Base-by-base conservation (phyloP, 2,888 invertebrate genomes). In the Sinhomidia bicolor region DNA sequence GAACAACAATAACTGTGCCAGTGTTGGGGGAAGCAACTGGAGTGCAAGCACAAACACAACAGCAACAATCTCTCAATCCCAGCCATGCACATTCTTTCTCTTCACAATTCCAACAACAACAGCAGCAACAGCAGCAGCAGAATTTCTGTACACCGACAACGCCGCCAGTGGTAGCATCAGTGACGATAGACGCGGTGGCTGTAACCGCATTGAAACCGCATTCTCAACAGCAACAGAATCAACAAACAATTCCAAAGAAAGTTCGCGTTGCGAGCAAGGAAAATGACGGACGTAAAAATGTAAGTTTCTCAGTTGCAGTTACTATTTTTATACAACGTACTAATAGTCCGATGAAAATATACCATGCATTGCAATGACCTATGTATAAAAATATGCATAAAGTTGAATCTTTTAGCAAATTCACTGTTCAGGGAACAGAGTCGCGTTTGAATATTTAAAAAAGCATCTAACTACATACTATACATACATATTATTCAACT, bases 41-140 rank as follows among this genome's bases (percentile, higher is more conserved):
- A 80, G 71, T 88, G 32, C 29, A 57, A 29, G 29, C 65, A 47
- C 82, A 57, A 51, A 54, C 32, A 41, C 65, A 54, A 14, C 80
- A 80, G 6, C 85, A 82, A 41, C 82, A 80, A 20, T 23, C 83
- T 78, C 83, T 79, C 51, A 80, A 68, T 68, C 57, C 88, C 4
- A 65, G 71, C 29, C 83, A 85, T 76, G 60, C 89, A 85, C 89
- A 89, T 76, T 89, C 89, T 60, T 74, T 81, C 41, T 80, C 84
- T 0, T 62, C 68, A 7, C 79, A 76, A 29, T 81, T 57, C 20
- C 82, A 60, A 54, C 87, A 88, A 60, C 71, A 79, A 41, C 85
- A 79, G 29, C 76, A 76, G 44, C 84, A 84, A 83, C 51, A 74
- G n/a, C n/a, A n/a, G n/a, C n/a, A 51, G 26, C 87, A 74, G 26